phyloP scores from a whole-genome alignment of 2,113 vertebrate genomes.

The Ciconia maguari region DNA sequence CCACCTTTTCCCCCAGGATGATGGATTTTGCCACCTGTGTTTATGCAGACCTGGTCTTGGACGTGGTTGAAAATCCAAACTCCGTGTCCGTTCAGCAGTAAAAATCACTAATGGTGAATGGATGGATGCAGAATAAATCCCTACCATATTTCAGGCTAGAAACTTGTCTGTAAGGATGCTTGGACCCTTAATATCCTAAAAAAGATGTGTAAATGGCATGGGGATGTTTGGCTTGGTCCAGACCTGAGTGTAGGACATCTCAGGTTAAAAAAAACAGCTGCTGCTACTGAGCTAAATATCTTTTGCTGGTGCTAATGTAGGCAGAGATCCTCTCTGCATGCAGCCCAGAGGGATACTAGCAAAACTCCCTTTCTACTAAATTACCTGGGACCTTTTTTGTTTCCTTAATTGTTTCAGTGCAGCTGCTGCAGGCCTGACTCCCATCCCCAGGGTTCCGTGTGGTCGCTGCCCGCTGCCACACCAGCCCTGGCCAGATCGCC shows the following conservation, averaged over 20 bases:
- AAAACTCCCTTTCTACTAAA: not conserved
- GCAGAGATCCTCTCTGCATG: not conserved
- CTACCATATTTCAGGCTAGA: not conserved
- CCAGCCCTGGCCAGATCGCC: not conserved
- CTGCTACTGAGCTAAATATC: not conserved
- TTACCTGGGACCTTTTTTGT: not conserved
- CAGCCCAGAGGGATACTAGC: not conserved
- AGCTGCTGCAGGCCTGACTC: not conserved
- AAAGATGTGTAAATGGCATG: not conserved
- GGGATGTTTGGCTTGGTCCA: not conserved
- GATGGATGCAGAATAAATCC: not conserved
- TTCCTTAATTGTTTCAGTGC: not conserved
- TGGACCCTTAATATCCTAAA: not conserved
- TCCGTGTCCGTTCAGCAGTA: not conserved
- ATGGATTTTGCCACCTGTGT: not conserved
- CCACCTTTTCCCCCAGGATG: not conserved
- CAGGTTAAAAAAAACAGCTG: not conserved
- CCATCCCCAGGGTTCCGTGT: accelerated
- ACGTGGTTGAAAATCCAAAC: not conserved
- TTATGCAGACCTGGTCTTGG: not conserved
- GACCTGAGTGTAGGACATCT: not conserved
- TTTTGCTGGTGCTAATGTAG: not conserved
- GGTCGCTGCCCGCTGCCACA: not conserved
- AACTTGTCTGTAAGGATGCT: not conserved
- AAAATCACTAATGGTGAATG: not conserved